A percentile compares a stretch with the other conserved stretches of the same genome.
These are phyloP conservation scores for Harmothoe impar DNA, from an alignment of 2,888 invertebrate genomes.

Conservation along the genomic window DNA sequence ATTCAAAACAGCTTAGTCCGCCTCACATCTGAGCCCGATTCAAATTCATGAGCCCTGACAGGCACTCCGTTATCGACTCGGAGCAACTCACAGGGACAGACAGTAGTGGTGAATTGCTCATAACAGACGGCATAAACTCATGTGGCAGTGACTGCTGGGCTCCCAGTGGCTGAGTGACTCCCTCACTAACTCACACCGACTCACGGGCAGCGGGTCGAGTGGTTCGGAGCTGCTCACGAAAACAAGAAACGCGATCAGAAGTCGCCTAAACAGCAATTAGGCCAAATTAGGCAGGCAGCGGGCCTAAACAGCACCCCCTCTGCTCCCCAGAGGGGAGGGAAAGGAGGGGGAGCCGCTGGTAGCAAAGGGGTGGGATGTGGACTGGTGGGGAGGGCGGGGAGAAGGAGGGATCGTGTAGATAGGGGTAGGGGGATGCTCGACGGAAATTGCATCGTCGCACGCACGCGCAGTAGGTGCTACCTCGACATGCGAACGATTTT, in stretches of 20 bases:
- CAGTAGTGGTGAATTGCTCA: too few relatives aligned
- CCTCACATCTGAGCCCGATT: too few relatives aligned
- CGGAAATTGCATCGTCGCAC: conserved; percentile 5
- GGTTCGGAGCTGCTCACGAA: conserved; percentile 5
- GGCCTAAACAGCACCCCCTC: neutral
- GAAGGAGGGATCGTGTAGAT: neutral
- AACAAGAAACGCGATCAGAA: conserved; percentile 34
- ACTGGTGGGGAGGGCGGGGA: neutral
- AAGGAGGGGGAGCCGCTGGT: neutral
- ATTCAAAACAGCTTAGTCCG: too few relatives aligned
- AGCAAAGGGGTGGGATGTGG: neutral
- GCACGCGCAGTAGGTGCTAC: neutral
- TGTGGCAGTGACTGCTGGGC: too few relatives aligned
- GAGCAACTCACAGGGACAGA: too few relatives aligned
- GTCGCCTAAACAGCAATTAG: conserved; percentile 48
- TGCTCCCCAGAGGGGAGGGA: neutral
- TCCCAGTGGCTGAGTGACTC: neutral
- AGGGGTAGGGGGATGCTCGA: neutral
- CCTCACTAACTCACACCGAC: conserved; percentile 28
- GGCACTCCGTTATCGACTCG: too few relatives aligned
- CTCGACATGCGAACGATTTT: neutral
- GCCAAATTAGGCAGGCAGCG: conserved; percentile 29
- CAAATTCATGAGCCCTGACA: too few relatives aligned
- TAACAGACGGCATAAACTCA: too few relatives aligned
- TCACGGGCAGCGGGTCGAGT: neutral